phyloP scores from a whole-genome alignment of 1,140 invertebrate species.

The Glomeris maerens region DNA sequence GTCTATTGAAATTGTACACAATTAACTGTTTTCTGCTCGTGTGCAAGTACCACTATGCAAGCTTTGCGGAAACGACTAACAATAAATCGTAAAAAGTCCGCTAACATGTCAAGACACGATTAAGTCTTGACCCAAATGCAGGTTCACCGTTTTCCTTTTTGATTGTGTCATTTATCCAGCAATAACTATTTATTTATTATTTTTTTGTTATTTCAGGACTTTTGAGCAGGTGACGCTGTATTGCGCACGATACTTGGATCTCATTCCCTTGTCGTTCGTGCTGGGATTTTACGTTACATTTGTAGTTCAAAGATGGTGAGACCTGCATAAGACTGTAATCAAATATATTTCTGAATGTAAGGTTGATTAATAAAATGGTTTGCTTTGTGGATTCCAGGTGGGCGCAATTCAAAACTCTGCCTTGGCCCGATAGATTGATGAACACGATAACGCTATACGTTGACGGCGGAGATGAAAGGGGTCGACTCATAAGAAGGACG shows the following conservation, averaged over 20 bases:
- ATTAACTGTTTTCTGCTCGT: no score
- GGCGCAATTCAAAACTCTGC: slow-evolving; percentile 24
- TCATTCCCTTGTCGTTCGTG: slow-evolving; percentile 27
- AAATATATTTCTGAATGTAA: no score
- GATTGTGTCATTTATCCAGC: no score
- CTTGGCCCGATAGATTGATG: slow-evolving; percentile 24
- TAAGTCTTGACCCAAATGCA: background rate
- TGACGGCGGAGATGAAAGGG: slow-evolving; percentile 21
- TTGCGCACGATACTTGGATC: slow-evolving; percentile 22
- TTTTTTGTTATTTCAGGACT: slow-evolving; percentile 12
- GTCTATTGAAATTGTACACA: no score
- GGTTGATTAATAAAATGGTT: no score
- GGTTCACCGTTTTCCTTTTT: background rate
- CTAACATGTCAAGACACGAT: no score
- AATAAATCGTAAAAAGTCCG: no score
- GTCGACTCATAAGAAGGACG: slow-evolving; percentile 21
- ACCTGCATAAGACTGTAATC: no score
- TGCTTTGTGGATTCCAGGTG: no score
- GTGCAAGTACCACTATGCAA: no score
- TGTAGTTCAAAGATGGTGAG: slow-evolving; percentile 26
- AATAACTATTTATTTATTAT: background rate
- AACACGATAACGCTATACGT: slow-evolving; percentile 19
- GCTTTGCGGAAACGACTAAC: no score
- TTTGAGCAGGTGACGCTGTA: slow-evolving; percentile 25
- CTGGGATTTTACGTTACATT: slow-evolving; percentile 27